Evolutionary conservation across 2,113 vertebrate species (phyloP), one percentile per base, ranked within the genome.

Genomic region (Fulica atra): DNA sequence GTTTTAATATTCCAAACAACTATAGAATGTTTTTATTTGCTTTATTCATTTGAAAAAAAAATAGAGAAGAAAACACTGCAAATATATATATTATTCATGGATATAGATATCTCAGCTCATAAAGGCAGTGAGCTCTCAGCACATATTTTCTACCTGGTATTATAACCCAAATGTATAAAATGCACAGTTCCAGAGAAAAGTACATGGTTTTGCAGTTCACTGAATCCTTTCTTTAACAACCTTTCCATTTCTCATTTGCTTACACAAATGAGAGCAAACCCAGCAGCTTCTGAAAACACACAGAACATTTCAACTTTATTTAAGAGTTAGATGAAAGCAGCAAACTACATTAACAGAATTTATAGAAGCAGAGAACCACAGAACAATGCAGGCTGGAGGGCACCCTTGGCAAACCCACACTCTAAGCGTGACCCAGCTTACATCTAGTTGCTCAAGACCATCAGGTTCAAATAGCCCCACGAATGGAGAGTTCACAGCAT

Each of bases 51-150:
- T 46, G 17, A 63, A 81, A 81, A 95, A 92, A 81, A 59, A 51
- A 53, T 5, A 89, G 64, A 93, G 70, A 95, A 86, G 74, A 96
- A 95, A 89, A 88, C 56, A 60, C 19, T 0, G 16, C 66, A 95
- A 87, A 89, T 44, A 56, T 91, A 56, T 91, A 86, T 95, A 93
- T 96, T 95, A 88, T 93, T 97, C 93, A 94, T 64, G 76, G 48
- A 42, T 10, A 33, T 28, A 70, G 85, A 85, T 96, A 83, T 36
- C 70, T 84, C 81, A 50, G 59, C 77, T 92, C 88, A 78, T 94
- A 89, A 92, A 95, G 92, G 76, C 63, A 88, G 24, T 36, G 66
- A 93, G 73, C 16, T 87, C 81, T 86, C 51, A 70, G 86, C 38
- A 91, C 57, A 40, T 71, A 46, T 74, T 94, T 95, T 90, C 90